A percentile compares a stretch with the other conserved stretches of the same genome.
Conservation (phyloP, 2,113 vertebrate species). For the Alethe diademata region DNA sequence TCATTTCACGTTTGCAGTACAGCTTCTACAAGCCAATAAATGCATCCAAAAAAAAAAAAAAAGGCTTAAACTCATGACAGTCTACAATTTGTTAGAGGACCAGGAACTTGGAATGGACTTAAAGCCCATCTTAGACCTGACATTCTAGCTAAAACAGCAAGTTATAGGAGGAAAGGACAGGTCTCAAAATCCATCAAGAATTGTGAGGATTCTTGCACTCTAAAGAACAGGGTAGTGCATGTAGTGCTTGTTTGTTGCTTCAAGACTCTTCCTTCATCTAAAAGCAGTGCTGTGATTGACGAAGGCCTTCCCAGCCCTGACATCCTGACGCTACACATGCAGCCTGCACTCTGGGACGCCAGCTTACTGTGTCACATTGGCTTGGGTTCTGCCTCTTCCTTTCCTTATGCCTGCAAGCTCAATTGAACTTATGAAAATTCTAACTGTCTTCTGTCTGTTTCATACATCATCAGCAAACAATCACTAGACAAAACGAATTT, state of each 20-base stretch:
- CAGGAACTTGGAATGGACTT: neutral
- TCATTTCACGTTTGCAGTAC: neutral
- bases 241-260: conserved; percentile 24
- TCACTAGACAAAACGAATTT: conserved; percentile 65
- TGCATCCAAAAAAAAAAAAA: neutral
- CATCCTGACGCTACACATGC: conserved; percentile 37
- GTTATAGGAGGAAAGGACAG: neutral
- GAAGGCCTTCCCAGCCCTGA: conserved; percentile 36
- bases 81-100: neutral
- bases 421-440: conserved; percentile 64
- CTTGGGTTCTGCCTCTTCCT: conserved; percentile 44
- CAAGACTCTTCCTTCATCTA: conserved; percentile 37
- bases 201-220: neutral
- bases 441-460: conserved; percentile 65
- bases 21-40: neutral
- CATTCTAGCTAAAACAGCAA: neutral
- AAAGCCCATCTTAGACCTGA: neutral
- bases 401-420: conserved; percentile 48
- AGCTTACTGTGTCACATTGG: conserved; percentile 39
- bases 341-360: neutral
- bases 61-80: neutral
- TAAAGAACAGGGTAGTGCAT: neutral
- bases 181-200: neutral
- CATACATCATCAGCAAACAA: conserved; percentile 65
- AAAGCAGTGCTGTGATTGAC: conserved; percentile 48